Conservation (phyloP, 1,140 invertebrate genomes). For the Bursaphelenchus mucronatus region DNA sequence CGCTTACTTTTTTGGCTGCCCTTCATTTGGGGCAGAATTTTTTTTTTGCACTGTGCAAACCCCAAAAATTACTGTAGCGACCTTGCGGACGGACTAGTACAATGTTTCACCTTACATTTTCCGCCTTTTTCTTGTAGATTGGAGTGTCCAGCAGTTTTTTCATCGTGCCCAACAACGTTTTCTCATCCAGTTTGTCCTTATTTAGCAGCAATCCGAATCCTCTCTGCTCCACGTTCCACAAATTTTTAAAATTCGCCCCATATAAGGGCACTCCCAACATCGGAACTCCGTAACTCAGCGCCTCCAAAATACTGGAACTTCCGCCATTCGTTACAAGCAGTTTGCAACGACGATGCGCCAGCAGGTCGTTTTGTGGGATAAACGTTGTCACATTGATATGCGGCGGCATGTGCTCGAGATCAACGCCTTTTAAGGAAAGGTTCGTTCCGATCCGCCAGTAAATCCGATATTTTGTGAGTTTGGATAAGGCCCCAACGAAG, state of each 20-base stretch:
- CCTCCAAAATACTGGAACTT: slow-evolving; percentile 58
- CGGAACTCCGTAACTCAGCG: slow-evolving; percentile 53
- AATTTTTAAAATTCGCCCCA: slow-evolving; percentile 48
- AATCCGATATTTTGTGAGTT: slow-evolving; percentile 51
- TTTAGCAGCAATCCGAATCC: slow-evolving; percentile 53
- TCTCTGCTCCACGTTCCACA: slow-evolving; percentile 45
- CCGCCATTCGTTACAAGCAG: slow-evolving; percentile 57
- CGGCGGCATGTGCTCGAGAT: slow-evolving; percentile 31
- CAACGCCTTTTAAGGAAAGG: slow-evolving; percentile 46
- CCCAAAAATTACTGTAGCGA: too few species aligned
- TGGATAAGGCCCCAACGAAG: slow-evolving; percentile 44
- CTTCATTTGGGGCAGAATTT: too few species aligned
- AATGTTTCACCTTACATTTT: slow-evolving; percentile 3
- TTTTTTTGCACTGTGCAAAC: too few species aligned
- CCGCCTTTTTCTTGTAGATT: slow-evolving; percentile 27
- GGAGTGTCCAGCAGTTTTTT: slow-evolving; percentile 38
- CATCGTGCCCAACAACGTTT: slow-evolving; percentile 26
- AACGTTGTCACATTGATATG: slow-evolving; percentile 59
- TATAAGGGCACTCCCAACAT: slow-evolving; percentile 58
- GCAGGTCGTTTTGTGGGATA: slow-evolving; percentile 57
- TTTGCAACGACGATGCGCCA: slow-evolving; percentile 50
- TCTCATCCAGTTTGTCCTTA: slow-evolving; percentile 44
- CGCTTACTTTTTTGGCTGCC: too few species aligned
- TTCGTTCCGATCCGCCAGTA: slow-evolving; percentile 55
- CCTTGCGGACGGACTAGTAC: too few species aligned